A percentile compares a stretch with the other conserved stretches of the same genome.
These are phyloP conservation scores for Nomada hirtipes DNA, from an alignment of 2,888 invertebrate genomes.

Conservation along the genomic window DNA sequence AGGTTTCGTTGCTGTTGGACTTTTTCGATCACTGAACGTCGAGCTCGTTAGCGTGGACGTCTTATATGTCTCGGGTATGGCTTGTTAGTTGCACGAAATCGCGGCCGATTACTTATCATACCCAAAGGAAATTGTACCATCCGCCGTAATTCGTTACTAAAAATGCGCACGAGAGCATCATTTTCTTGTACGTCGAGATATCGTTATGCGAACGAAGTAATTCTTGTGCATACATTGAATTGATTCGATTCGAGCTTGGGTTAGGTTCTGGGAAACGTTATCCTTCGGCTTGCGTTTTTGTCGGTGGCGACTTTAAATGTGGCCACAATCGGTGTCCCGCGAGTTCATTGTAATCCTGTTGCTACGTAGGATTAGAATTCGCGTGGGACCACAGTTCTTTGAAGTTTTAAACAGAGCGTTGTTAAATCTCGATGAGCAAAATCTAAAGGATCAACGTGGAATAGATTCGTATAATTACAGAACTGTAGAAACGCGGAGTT, in stretches of 20 bases:
- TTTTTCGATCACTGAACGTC: conserved; percentile 51
- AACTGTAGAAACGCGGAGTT: not conserved
- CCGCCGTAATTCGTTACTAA: conserved; percentile 34
- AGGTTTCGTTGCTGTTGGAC: conserved; percentile 31
- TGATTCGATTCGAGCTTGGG: not conserved
- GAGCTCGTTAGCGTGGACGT: conserved; percentile 53
- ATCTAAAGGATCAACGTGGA: no score
- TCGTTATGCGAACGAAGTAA: conserved; percentile 1
- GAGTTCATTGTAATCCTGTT: no score
- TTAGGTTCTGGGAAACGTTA: not conserved
- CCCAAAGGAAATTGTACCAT: conserved; percentile 38
- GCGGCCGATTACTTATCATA: conserved; percentile 45
- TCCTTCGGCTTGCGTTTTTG: not conserved
- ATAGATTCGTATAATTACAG: not conserved
- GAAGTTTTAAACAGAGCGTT: no score
- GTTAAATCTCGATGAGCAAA: no score
- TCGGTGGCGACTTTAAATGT: no score
- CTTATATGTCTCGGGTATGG: conserved; percentile 59
- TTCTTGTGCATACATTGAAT: not conserved
- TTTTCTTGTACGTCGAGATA: conserved; percentile 12
- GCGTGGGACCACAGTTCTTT: no score
- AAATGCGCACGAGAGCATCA: conserved; percentile 36
- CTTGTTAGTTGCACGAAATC: conserved; percentile 75
- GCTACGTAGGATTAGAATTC: no score
- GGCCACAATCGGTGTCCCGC: no score